Evolutionary conservation across 2,888 invertebrate genomes (phyloP), one percentile per base, ranked within the genome.

Genomic region (Digitonthophagus gazella): DNA sequence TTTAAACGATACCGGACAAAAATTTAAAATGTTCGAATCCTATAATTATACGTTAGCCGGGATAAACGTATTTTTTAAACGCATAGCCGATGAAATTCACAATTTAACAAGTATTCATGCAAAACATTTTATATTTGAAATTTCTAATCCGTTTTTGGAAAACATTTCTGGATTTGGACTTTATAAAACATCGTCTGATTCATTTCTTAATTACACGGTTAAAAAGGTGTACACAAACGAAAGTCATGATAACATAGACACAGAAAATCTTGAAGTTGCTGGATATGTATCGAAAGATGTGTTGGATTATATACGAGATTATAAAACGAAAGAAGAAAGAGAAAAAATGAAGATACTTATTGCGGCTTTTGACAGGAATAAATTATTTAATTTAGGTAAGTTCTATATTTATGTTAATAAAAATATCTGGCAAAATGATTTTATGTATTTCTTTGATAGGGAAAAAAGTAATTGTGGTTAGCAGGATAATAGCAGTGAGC

Each of bases 41-140:
- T 66, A 58, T 6, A 61, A 61, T 55, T 69, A 65, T 8, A 69
- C 65, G 15, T 56, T 69, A 6, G 68, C 65, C 2, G 68, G 65
- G 1, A 61, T 69, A 14, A 69, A 69, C 22, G 68, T 66, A 15
- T 69, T 68, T 16, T 69, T 69, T 55, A 69, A 69, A 22, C 65
- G 68, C 0, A 61, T 69, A 0, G 65, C 68, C 0, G 67, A 67
- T n/a, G 56, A 65, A 55, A 54, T 54, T 0, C 65, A 69, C 20
- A 55, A 69, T 55, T 20, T 66, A 11, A 69, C 65, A 5, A 8
- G 20, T 6, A 66, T 69, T 8, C 15, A 65, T 11, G 56, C 54
- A 28, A 19, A 64, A 0, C 66, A 67, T 19, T 67, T 69, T 44
- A 57, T 67, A 6, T 64, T 69, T 15, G 57, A 67, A 57, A 69